Evolutionary conservation across 2,888 invertebrate species (phyloP).

Genomic region (Papilio gigon): DNA sequence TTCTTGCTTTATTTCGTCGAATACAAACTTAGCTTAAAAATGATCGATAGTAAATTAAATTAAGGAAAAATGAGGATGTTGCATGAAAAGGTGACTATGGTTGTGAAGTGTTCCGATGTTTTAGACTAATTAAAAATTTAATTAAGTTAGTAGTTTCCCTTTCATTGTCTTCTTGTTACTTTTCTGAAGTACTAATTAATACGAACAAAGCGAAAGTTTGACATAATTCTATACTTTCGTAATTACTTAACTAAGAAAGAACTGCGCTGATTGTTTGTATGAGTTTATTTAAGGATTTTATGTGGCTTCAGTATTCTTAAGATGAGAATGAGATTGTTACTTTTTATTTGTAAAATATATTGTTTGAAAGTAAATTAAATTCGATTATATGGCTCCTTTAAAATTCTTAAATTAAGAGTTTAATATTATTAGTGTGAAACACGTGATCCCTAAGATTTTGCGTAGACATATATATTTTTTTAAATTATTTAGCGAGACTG

Average conservation of each 20-base stretch:
- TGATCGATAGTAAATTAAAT: no score
- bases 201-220: not conserved
- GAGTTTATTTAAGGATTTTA: not conserved
- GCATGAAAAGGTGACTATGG: no score
- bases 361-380: not conserved
- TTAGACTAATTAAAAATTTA: not conserved
- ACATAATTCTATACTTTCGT: not conserved
- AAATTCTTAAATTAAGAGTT: not conserved
- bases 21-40: no score
- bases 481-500: no score
- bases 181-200: not conserved
- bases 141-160: not conserved
- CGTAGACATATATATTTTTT: not conserved
- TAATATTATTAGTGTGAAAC: not conserved
- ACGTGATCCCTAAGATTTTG: not conserved
- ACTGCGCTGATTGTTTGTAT: not conserved
- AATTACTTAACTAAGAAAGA: not conserved
- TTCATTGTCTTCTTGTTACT: not conserved
- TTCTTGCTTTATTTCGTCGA: no score
- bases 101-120: no score
- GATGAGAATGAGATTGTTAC: not conserved
- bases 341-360: not conserved
- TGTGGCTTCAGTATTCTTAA: not conserved
- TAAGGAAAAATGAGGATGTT: no score
- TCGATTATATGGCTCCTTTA: constrained; percentile 3